Evolutionary conservation across 2,797 vertebrate genomes (phyloP), one percentile per base, ranked within the genome.

Genomic region (Platalea minor): DNA sequence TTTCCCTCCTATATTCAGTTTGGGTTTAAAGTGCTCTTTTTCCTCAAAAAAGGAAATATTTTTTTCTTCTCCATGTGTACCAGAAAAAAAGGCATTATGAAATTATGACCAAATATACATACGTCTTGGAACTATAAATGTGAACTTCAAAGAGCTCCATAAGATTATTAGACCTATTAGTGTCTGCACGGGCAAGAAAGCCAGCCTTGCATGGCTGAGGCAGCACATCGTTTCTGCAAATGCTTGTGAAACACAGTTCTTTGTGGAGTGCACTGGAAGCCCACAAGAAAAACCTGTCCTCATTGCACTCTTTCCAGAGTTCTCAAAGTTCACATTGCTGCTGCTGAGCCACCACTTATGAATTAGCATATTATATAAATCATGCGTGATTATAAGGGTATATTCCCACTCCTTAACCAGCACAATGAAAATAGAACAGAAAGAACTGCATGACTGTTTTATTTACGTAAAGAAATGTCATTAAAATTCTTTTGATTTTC

Each of bases 401-500:
- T 96, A 95, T 97, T 97, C 96, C 94, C 90, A 85, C 95, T 97
- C 75, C 79, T 93, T 94, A 91, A 73, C 68, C 83, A 93, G 88
- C 60, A 95, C 91, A 96, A 96, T 95, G 82, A 97, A 97, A 97
- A 97, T 95, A 96, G 95, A 94, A 91, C 95, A 94, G 90, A 96
- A 89, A 97, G 94, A 96, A 76, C 92, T 70, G 76, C 33, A 94
- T 97, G 93, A 96, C 93, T 94, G 90, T 88, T 97, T 96, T 96
- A 96, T 97, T 97, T 96, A 97, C 69, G 94, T 96, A 97, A 95
- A 95, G 82, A 90, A 54, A 93, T 96, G 85, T 91, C 91, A 97
- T 97, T 97, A 97, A 97, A 94, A 97, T 97, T 96, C 96, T 95
- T 96, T 96, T 96, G 93, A 96, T 97, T 96, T 95, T 97, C 90